Base-by-base conservation (phyloP, 2,797 vertebrate species). In the Sparus aurata region DNA sequence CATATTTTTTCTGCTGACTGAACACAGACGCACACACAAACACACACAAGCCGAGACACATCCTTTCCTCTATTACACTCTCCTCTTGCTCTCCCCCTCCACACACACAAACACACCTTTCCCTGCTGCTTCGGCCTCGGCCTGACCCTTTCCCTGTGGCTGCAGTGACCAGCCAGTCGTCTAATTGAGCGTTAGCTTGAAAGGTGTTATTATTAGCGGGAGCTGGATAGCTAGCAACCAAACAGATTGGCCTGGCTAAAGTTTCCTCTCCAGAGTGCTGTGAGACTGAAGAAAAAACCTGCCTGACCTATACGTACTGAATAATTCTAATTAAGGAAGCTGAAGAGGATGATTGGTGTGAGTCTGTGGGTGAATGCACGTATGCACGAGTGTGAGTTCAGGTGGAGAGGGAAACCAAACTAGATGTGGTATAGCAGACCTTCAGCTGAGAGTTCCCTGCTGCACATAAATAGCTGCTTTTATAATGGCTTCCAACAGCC, bases 1-100 rank as follows among this genome's bases (percentile, higher is more conserved):
- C 84, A 85, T 50, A 69, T 82, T 72, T 70, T 79, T 89, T 89
- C 84, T 87, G 75, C 77, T 87, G 83, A 80, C 80, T 90, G 86
- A 85, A 89, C 80, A 88, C 67, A 1, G 6, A 72, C 53, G 52
- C 69, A 77, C 66, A 82, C 16, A 76, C 50, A 85, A 64, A 70
- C 6, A 50, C 46, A 72, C 5, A 50, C 57, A 25, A 25, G 38
- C 0, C 0, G 30, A 89, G 59, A 75, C 77, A 82, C 25, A 17
- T 79, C 12, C 18, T 74, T 78, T 87, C 74, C 82, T 71, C 66
- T 67, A 65, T 79, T 73, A 76, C 27, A 2, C 73, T 49, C 27
- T 49, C 22, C 30, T 77, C 25, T 53, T 2, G n/a, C 38, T 34
- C 46, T 30, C 15, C 57, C 22, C 45, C 49, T 49, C 58, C n/a